Conservation (phyloP, 2,797 vertebrate genomes). For the Tachyglossus aculeatus region DNA sequence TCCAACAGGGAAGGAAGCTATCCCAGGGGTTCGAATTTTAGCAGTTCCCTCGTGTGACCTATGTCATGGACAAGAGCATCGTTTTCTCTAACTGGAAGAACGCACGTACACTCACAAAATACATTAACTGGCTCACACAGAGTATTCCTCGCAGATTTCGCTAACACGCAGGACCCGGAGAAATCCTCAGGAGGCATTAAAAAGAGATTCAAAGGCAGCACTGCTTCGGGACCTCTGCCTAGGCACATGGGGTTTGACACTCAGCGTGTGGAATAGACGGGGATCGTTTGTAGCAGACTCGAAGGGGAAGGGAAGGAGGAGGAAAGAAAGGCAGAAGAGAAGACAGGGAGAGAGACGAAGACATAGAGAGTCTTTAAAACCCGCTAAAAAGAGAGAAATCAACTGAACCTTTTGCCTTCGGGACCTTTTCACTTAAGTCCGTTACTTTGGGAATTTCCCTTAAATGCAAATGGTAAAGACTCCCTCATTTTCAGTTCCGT, state of each 20-base stretch:
- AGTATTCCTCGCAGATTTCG: too few relatives aligned
- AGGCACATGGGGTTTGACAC: not conserved
- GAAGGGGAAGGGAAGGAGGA: not conserved
- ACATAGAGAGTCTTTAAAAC: slow-evolving; percentile 24
- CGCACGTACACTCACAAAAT: too few relatives aligned
- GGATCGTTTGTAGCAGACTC: not conserved
- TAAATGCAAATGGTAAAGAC: not conserved
- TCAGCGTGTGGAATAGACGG: not conserved
- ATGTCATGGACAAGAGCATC: too few relatives aligned
- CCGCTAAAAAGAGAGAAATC: not conserved
- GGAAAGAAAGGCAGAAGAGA: not conserved
- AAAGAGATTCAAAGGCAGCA: not conserved
- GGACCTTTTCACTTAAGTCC: slow-evolving; percentile 4
- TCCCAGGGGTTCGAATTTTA: too few relatives aligned
- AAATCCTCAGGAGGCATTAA: too few relatives aligned
- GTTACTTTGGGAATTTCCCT: not conserved
- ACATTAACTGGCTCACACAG: too few relatives aligned
- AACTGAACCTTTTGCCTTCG: too few relatives aligned
- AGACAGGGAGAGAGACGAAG: slow-evolving; percentile 5
- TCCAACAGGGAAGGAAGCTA: too few relatives aligned
- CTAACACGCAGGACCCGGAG: too few relatives aligned
- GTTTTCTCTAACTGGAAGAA: too few relatives aligned
- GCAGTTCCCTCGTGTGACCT: too few relatives aligned
- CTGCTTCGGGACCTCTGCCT: not conserved
- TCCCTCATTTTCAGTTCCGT: not conserved